phyloP scores from a whole-genome alignment of 2,113 vertebrate species.

The Aepyceros melampus region DNA sequence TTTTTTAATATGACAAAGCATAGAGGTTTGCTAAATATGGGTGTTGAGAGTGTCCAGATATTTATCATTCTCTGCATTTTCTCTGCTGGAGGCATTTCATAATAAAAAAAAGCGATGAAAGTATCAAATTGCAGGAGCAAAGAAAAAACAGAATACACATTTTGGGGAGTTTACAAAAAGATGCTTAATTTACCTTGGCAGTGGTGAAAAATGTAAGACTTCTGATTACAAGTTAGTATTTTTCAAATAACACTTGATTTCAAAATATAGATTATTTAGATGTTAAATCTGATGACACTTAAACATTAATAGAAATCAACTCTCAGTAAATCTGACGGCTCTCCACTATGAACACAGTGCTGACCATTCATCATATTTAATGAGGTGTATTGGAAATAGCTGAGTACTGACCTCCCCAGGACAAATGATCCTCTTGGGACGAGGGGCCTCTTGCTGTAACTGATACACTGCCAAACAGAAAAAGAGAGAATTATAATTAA shows the following conservation, averaged over 20 bases:
- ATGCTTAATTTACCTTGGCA: neutral
- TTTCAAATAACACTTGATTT: neutral
- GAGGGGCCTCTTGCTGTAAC: constrained; percentile 95
- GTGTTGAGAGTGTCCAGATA: neutral
- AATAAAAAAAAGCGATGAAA: neutral
- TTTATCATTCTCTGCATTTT: constrained; percentile 2
- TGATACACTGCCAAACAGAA: constrained; percentile 92
- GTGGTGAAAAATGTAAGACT: neutral
- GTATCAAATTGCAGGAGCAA: neutral
- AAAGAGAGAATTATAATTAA: constrained; percentile 72
- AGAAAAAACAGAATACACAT: neutral
- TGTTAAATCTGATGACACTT: neutral
- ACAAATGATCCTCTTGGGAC: constrained; percentile 96
- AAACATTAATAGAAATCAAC: constrained; percentile 44
- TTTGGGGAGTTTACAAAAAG: neutral
- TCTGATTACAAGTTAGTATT: neutral
- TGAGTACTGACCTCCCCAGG: constrained; percentile 91
- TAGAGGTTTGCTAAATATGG: neutral
- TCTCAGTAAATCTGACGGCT: constrained; percentile 10
- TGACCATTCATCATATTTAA: constrained; percentile 75
- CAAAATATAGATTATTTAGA: constrained; percentile 42
- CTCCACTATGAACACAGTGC: constrained; percentile 13
- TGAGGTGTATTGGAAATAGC: constrained; percentile 54
- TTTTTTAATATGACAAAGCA: neutral
- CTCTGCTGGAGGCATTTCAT: neutral